A percentile compares a stretch with the other conserved stretches of the same genome.
phyloP scores from a whole-genome alignment of 2,888 invertebrate genomes.

The Synanthedon formicaeformis region DNA sequence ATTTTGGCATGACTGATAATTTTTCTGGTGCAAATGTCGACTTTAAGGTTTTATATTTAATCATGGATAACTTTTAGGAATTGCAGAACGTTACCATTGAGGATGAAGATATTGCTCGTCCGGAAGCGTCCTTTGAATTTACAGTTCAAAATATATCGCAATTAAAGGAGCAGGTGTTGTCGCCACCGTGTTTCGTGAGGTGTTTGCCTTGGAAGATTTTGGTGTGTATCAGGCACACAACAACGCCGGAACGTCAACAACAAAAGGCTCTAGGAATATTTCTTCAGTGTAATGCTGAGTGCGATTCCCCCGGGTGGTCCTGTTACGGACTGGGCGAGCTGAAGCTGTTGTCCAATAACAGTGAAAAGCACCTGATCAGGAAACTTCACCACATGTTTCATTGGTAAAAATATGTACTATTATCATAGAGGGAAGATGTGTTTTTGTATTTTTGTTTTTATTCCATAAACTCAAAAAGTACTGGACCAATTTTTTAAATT shows the following conservation, averaged over 20 bases:
- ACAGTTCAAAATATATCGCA: slow-evolving; percentile 89
- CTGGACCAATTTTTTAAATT: too few species aligned
- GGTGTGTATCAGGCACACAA: slow-evolving; percentile 86
- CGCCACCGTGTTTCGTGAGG: slow-evolving; percentile 90
- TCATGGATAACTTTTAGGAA: background rate
- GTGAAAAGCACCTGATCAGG: slow-evolving; percentile 79
- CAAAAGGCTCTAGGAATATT: slow-evolving; percentile 84
- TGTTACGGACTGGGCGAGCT: slow-evolving; percentile 96
- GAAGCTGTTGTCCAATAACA: slow-evolving; percentile 84
- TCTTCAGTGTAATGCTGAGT: slow-evolving; percentile 96
- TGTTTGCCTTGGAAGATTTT: slow-evolving; percentile 99
- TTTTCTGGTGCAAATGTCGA: too few species aligned
- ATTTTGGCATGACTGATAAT: too few species aligned
- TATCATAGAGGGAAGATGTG: background rate
- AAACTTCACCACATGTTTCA: slow-evolving; percentile 96
- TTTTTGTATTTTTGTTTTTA: background rate
- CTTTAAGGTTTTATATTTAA: too few species aligned
- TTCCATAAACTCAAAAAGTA: too few species aligned
- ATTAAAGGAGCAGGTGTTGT: slow-evolving; percentile 84
- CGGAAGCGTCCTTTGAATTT: slow-evolving; percentile 93
- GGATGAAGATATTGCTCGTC: slow-evolving; percentile 84
- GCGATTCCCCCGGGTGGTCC: slow-evolving; percentile 96
- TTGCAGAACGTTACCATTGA: slow-evolving; percentile 63
- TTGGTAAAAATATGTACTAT: slow-evolving; percentile 61
- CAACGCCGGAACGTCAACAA: slow-evolving; percentile 78